phyloP scores from a whole-genome alignment of 2,888 invertebrate species.

The Tholera decimalis region DNA sequence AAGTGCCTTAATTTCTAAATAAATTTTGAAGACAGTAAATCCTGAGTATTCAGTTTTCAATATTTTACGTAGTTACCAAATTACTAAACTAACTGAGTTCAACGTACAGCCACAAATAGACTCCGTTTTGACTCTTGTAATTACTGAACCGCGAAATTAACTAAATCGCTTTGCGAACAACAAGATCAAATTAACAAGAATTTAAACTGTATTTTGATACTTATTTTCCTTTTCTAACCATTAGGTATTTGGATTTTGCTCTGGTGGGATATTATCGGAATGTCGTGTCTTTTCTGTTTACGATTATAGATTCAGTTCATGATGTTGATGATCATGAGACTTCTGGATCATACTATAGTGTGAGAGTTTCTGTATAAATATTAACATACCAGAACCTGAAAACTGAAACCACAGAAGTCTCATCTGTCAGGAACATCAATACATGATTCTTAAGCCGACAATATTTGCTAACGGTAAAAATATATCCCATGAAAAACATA shows the following conservation, averaged over 20 bases:
- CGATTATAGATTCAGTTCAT: neutral
- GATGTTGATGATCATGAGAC: neutral
- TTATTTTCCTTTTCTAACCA: neutral
- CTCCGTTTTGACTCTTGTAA: slow-evolving; percentile 39
- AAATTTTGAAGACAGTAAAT: slow-evolving; percentile 10
- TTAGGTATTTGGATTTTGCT: slow-evolving; percentile 5
- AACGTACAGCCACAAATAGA: slow-evolving; percentile 37
- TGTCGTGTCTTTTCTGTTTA: neutral
- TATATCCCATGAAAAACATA: too few species aligned
- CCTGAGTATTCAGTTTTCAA: slow-evolving; percentile 19
- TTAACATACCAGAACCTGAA: too few species aligned
- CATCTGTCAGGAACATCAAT: too few species aligned
- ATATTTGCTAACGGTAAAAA: too few species aligned
- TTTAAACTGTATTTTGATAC: slow-evolving; percentile 17
- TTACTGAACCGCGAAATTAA: slow-evolving; percentile 61
- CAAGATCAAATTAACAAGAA: slow-evolving; percentile 42
- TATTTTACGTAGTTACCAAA: neutral
- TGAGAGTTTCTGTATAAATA: too few species aligned
- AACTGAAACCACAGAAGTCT: too few species aligned
- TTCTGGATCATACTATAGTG: neutral
- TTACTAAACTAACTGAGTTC: slow-evolving; percentile 34
- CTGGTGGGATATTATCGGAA: neutral
- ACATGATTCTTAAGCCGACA: too few species aligned
- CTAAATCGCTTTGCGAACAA: slow-evolving; percentile 43
- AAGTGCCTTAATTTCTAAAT: slow-evolving; percentile 3